Conservation (phyloP, 2,797 vertebrate genomes). For the Tapirus indicus region DNA sequence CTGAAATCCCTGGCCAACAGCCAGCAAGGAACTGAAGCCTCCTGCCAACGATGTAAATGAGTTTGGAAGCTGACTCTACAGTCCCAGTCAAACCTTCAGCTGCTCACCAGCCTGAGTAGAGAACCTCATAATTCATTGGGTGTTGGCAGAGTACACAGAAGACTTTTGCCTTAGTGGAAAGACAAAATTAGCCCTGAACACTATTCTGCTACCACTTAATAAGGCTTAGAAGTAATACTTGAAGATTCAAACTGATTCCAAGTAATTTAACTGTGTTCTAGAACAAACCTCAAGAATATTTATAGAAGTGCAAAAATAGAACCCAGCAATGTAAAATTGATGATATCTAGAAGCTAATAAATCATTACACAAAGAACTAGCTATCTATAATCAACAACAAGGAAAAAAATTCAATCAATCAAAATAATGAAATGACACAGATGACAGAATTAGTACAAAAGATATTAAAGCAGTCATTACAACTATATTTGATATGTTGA, state of each 20-base stretch:
- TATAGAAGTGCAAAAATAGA: neutral
- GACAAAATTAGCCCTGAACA: neutral
- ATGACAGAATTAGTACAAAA: neutral
- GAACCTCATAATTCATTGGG: neutral
- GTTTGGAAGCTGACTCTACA: neutral
- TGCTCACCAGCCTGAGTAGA: neutral
- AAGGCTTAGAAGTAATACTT: neutral
- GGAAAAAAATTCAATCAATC: neutral
- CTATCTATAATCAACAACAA: neutral
- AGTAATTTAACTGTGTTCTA: neutral
- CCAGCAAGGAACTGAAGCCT: neutral
- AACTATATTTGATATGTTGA: neutral
- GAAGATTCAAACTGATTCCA: neutral
- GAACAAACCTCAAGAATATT: neutral
- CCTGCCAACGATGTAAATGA: neutral
- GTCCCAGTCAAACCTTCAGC: neutral
- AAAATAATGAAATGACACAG: slow-evolving; percentile 33
- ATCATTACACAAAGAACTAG: neutral
- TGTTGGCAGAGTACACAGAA: neutral
- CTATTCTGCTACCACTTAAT: neutral
- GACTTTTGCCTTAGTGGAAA: neutral
- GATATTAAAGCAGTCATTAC: neutral
- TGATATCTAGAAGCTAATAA: neutral
- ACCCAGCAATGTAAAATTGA: neutral
- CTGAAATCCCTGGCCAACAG: neutral